phyloP scores from a whole-genome alignment of 1,140 invertebrate genomes.

The Gerris buenoi region DNA sequence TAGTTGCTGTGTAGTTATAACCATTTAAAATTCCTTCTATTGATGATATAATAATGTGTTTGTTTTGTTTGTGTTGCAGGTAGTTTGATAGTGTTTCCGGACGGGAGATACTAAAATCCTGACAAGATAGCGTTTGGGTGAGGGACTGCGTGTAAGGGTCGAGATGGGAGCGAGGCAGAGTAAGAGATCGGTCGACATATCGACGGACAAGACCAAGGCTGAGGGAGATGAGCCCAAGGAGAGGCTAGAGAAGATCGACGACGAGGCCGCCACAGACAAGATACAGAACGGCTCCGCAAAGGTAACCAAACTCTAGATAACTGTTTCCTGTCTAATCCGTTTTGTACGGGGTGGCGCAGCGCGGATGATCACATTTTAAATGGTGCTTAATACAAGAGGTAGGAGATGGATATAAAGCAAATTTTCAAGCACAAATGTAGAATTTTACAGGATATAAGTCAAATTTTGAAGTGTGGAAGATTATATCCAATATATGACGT shows the following conservation, averaged over 20 bases:
- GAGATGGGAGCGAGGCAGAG: slow-evolving; percentile 65
- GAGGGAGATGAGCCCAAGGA: slow-evolving; percentile 41
- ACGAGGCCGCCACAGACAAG: slow-evolving; percentile 38
- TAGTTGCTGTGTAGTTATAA: neutral
- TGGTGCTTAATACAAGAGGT: too few species aligned
- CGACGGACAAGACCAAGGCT: slow-evolving; percentile 56
- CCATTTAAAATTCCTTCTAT: too few species aligned
- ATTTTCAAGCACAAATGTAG: too few species aligned
- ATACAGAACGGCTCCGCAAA: slow-evolving; percentile 44
- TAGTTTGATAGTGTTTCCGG: neutral
- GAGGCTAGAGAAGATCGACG: slow-evolving; percentile 51
- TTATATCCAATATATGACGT: too few species aligned
- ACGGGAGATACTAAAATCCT: neutral
- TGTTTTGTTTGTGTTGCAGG: neutral
- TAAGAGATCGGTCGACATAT: slow-evolving; percentile 69
- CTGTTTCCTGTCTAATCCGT: too few species aligned
- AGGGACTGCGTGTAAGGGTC: neutral
- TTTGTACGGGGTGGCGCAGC: too few species aligned
- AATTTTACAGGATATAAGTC: too few species aligned
- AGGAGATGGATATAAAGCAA: too few species aligned
- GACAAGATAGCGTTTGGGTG: neutral
- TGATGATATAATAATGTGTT: too few species aligned
- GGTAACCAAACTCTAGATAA: too few species aligned
- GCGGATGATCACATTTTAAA: too few species aligned
- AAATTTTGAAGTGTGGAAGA: too few species aligned